Conservation (phyloP, 1,140 invertebrate genomes). For the Anastatus disparis region DNA sequence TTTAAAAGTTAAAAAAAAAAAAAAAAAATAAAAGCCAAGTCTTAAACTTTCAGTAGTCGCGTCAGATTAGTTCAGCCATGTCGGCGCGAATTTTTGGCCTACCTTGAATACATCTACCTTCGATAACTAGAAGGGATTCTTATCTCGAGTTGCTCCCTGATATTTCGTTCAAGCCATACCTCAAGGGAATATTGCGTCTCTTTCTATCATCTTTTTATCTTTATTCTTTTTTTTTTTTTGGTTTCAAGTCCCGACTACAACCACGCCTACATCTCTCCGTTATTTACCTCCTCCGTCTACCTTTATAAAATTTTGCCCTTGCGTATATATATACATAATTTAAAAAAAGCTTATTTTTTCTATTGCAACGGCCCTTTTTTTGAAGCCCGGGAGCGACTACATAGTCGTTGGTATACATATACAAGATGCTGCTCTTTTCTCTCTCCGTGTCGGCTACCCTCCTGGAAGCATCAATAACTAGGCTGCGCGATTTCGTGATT, state of each 20-base stretch:
- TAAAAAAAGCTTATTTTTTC: too few relatives aligned
- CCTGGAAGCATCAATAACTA: conserved; percentile 50
- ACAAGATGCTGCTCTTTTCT: too few relatives aligned
- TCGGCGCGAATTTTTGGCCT: conserved; percentile 9
- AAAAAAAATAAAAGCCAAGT: too few relatives aligned
- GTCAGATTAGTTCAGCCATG: not conserved
- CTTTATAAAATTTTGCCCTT: conserved; percentile 53
- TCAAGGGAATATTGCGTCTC: too few relatives aligned
- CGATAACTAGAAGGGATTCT: conserved; percentile 40
- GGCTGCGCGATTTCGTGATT: conserved; percentile 27
- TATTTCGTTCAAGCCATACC: not conserved
- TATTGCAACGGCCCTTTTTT: conserved; percentile 38
- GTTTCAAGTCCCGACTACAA: conserved; percentile 14
- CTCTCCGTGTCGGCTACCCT: conserved; percentile 46
- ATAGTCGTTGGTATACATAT: too few relatives aligned
- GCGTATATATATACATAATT: too few relatives aligned
- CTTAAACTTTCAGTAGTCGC: too few relatives aligned
- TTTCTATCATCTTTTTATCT: too few relatives aligned
- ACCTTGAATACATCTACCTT: not conserved
- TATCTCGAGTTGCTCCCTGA: conserved; percentile 38
- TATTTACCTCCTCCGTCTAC: conserved; percentile 62
- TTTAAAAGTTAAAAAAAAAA: too few relatives aligned
- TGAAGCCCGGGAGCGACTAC: too few relatives aligned
- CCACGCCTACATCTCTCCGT: conserved; percentile 35
- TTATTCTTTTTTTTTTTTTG: too few relatives aligned